These are phyloP conservation scores for Choloepus hoffmanni DNA, from an alignment of 2,113 vertebrate genomes.

Conservation along the genomic window DNA sequence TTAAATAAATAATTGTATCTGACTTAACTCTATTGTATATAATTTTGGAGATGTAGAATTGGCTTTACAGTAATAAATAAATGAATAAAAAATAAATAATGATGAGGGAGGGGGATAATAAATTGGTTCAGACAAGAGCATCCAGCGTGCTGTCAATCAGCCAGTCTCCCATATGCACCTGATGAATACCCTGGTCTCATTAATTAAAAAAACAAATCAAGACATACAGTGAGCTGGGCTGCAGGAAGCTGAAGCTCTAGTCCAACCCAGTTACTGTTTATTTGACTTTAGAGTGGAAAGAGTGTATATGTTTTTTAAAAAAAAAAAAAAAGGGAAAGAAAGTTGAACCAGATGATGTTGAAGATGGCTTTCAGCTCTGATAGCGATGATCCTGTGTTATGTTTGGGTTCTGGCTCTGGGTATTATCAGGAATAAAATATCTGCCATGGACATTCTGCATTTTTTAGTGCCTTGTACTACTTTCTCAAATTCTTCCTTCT, in stretches of 20 bases:
- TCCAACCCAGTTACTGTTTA: background rate
- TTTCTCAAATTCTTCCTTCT: background rate
- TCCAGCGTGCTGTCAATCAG: background rate
- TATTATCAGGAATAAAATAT: background rate
- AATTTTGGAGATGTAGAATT: too few relatives aligned
- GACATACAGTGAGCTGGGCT: background rate
- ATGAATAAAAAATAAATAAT: background rate
- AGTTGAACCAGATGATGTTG: background rate
- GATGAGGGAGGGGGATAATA: background rate
- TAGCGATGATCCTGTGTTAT: background rate
- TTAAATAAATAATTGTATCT: too few relatives aligned
- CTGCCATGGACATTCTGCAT: background rate
- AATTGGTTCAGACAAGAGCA: too few relatives aligned
- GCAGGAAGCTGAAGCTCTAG: accelerated
- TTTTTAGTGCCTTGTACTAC: background rate
- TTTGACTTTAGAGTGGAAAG: background rate
- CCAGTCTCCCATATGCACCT: accelerated
- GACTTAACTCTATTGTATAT: too few relatives aligned
- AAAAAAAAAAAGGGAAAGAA: background rate
- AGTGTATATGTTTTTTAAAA: background rate
- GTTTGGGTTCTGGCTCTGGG: background rate
- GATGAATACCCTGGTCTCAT: background rate
- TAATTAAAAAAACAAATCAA: background rate
- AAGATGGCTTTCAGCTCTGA: background rate
- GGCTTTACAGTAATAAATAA: background rate